Conservation (phyloP, 2,113 vertebrate species). For the Notarius lentiginosus region DNA sequence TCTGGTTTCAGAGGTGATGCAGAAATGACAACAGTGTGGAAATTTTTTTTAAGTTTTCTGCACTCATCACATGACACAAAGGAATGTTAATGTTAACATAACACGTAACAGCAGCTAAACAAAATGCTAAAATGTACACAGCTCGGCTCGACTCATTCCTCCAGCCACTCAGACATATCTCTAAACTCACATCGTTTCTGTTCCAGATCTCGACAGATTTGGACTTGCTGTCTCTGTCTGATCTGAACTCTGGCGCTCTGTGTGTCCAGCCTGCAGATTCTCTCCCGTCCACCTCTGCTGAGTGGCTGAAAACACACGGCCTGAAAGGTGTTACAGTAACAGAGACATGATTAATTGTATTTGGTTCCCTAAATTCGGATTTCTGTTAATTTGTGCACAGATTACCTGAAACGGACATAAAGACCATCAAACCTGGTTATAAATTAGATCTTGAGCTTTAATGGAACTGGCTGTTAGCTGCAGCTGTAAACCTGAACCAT, state of each 20-base stretch:
- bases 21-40: not conserved
- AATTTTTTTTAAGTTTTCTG: not conserved
- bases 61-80: not conserved
- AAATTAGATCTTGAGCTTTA: not conserved
- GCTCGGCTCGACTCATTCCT: not conserved
- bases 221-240: slow-evolving; percentile 48
- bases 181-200: not conserved
- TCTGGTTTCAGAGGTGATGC: slow-evolving; percentile 62
- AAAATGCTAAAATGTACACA: not conserved
- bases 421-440: not conserved
- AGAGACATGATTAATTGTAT: not conserved
- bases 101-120: not conserved
- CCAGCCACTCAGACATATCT: not conserved
- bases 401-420: not conserved
- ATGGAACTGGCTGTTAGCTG: no score
- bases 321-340: slow-evolving; percentile 72
- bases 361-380: not conserved
- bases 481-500: not conserved
- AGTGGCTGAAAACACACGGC: slow-evolving; percentile 78
- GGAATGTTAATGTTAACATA: not conserved
- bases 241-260: slow-evolving; percentile 64
- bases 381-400: not conserved
- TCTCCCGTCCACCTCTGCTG: slow-evolving; percentile 70
- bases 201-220: slow-evolving; percentile 66
- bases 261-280: slow-evolving; percentile 65